Evolutionary conservation across 2,113 vertebrate species (phyloP).

Genomic region (Plecotus auritus): DNA sequence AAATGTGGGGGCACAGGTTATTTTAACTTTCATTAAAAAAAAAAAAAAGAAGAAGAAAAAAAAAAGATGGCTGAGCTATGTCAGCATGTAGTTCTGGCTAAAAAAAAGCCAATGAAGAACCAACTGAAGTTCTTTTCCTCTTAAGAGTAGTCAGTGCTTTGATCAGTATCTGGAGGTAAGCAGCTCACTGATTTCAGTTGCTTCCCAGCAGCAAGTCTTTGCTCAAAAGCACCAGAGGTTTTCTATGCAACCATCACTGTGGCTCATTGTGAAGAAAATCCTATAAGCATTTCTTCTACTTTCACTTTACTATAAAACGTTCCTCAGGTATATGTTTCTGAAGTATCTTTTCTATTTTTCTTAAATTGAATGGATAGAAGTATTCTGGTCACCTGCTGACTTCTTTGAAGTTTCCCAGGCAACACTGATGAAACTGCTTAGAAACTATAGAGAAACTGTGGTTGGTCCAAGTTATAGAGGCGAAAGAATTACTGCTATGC

Average conservation of each 20-base stretch:
- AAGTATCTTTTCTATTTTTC: neutral
- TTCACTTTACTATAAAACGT: neutral
- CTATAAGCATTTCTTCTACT: constrained; percentile 4
- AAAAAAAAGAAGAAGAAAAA: too few species aligned
- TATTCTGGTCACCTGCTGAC: neutral
- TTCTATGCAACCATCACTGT: neutral
- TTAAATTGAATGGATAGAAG: neutral
- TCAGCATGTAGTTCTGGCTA: neutral
- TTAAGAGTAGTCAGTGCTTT: neutral
- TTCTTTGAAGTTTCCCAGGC: neutral
- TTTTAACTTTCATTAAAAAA: neutral
- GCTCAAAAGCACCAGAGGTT: neutral
- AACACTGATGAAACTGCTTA: neutral
- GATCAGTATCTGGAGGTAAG: neutral
- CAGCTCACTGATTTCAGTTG: neutral
- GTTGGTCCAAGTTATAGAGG: neutral
- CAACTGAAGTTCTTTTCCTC: neutral
- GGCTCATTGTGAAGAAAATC: constrained; percentile 12
- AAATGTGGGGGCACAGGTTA: neutral
- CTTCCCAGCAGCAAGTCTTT: neutral
- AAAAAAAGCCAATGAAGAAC: neutral
- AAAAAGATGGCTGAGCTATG: neutral
- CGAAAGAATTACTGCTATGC: neutral
- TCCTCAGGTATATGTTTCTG: neutral
- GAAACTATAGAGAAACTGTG: neutral